Evolutionary conservation across 35 echinoderm and acorn worm genomes (phyloP), one percentile per base, ranked within the genome.

Genomic region (Ophioderma brevispina): DNA sequence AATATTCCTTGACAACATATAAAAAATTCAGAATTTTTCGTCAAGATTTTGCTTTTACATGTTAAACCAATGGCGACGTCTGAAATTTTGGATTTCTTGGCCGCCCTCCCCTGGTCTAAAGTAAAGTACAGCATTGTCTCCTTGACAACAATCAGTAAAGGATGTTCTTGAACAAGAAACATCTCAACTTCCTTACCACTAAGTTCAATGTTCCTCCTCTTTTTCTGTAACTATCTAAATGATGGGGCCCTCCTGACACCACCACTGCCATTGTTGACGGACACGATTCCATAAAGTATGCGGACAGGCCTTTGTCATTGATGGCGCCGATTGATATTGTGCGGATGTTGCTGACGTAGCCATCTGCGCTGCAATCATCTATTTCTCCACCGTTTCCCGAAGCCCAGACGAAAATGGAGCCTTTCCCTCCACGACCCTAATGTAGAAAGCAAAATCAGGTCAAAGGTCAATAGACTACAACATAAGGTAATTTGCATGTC

Each of bases 361-460:
- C 97, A 64, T 99, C 97, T 1, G 93, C 97, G 50, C 82, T 80
- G 43, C 97, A 99, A 39, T 99, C 92, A 33, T 95, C 88, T 3
- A 89, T 42, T 0, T 80, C 21, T 31, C 97, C 97, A 23, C 97
- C 97, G 37, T 99, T 99, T 23, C 97, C 97, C 1, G 93, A 92
- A 23, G 97, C 97, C 97, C 97, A 99, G 43, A 95, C 91, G 84
- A 93, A 99, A 76, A 99, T 95, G 55, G 91, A 90, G 17, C 97
- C 97, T 80, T 93, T 95, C 3, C 97, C 97, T 40, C 91, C 85
- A 31, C 97, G 97, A 91, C 97, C 97, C 97, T 99, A 75, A 37
- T 25, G 15, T n/a, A n/a, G n/a, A n/a, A n/a, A n/a, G n/a, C n/a
- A n/a, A n/a, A n/a, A n/a, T n/a, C n/a, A n/a, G n/a, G n/a, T n/a